Base-by-base conservation (phyloP, 53 echinoderm and acorn worm genomes). In the Pentamera pediparva region DNA sequence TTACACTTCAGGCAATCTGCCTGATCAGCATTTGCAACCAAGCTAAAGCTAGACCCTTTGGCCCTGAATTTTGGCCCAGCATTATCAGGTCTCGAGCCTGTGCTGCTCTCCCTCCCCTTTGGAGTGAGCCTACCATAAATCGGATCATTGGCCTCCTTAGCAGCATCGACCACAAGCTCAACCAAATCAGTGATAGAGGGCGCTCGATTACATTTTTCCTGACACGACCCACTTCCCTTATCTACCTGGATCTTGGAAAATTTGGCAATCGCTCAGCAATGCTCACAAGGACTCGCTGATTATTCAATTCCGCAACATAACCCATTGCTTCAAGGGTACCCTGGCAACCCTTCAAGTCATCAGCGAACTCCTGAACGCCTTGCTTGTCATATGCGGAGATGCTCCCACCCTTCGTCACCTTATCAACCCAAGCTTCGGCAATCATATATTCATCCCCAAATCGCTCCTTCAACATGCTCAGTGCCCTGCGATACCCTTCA, bases 251-350 rank as follows among this genome's bases (percentile, higher is more conserved):
- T 39, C 32, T 64, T 7, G 72, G 52, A 13, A 69, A 70, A 43
- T 43, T 49, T 6, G 72, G 78, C 15, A 79, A 45, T 21, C 63
- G 40, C 24, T 79, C 78, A 22, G 51, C 39, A 4, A 78, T 62
- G 0, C 27, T 15, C 10, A 37, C 17, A 17, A 78, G 72, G 19
- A 67, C 63, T 37, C 50, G 21, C 34, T 72, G 84, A 51, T 34
- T 77, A 20, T 57, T 45, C 39, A 84, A 24, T 52, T 78, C 84
- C 4, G 39, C 29, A 0, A 71, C 32, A 57, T 69, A 67, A 0
- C 77, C 84, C 72, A 78, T 49, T 15, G 84, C 61, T 19, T 40
- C 15, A 9, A 84, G 73, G 17, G 84, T 62, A 34, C 78, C 74
- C 20, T 40, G 13, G 52, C 60, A 78, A 30, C 54, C 37, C 28